Evolutionary conservation across 37 sponge, comb jelly and placozoan genomes (phyloP).

Genomic region (Haliclona indistincta): DNA sequence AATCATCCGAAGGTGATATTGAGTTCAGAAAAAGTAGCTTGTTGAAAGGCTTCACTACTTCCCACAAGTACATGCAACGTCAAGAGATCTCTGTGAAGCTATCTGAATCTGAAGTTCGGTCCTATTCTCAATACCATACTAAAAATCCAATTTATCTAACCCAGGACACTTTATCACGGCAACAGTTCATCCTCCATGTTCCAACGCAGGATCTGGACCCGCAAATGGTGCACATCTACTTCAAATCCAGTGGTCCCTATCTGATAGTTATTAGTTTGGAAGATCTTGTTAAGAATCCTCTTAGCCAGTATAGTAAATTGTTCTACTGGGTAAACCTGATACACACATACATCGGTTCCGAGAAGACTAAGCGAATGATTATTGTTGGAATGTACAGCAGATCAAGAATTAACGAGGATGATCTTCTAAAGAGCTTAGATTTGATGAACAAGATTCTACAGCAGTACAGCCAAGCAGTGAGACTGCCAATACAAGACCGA

Average conservation of each 20-base stretch:
- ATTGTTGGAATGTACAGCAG: conserved; percentile 47
- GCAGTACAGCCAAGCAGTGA: conserved; percentile 18
- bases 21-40: not conserved
- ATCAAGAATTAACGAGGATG: not conserved
- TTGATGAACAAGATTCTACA: conserved; percentile 22
- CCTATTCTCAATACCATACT: too few species aligned
- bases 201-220: conserved; percentile 14
- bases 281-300: conserved; percentile 32
- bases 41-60: not conserved
- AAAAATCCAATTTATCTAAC: not conserved
- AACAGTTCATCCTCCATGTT: conserved; percentile 33
- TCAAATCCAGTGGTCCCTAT: conserved; percentile 42
- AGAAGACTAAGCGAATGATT: conserved; percentile 26
- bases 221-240: conserved; percentile 37
- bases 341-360: conserved; percentile 30
- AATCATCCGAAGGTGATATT: too few species aligned
- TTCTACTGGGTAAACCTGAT: conserved; percentile 49
- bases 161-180: too few species aligned
- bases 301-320: conserved; percentile 62
- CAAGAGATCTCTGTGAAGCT: not conserved
- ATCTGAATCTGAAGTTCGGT: not conserved
- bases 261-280: conserved; percentile 34
- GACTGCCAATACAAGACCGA: not conserved
- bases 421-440: not conserved
- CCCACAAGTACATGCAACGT: not conserved